phyloP scores from a whole-genome alignment of 2,888 invertebrate species.

The Tanytarsus gracilentus region DNA sequence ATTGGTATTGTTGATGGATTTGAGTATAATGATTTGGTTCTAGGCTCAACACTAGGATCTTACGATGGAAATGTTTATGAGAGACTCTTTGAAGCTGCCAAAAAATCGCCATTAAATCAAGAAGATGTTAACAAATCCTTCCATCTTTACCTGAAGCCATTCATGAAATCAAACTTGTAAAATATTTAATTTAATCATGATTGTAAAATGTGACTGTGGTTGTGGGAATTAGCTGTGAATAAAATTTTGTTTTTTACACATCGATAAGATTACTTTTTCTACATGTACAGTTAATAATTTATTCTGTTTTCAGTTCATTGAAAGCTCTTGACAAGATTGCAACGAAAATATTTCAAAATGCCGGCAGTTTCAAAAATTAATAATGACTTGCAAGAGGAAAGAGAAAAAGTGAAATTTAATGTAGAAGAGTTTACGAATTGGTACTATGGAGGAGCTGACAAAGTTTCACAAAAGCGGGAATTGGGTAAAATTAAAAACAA shows the following conservation, averaged over 20 bases:
- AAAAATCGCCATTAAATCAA: constrained; percentile 72
- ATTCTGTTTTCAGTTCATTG: too few species aligned
- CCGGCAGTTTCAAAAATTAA: constrained; percentile 45
- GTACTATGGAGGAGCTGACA: constrained; percentile 66
- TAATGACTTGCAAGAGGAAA: constrained; percentile 61
- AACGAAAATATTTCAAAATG: constrained; percentile 63
- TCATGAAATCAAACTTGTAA: constrained; percentile 48
- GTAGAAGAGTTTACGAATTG: constrained; percentile 65
- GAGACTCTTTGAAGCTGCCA: constrained; percentile 66
- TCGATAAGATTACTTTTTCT: too few species aligned
- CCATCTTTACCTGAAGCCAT: constrained; percentile 65
- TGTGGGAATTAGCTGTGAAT: too few species aligned
- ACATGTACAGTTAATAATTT: too few species aligned
- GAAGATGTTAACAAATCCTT: constrained; percentile 70
- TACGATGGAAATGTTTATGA: constrained; percentile 81
- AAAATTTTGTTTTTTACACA: too few species aligned
- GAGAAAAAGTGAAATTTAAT: constrained; percentile 65
- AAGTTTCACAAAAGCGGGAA: constrained; percentile 57
- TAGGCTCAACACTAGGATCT: constrained; percentile 66
- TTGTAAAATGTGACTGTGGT: too few species aligned
- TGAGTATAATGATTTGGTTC: constrained; percentile 68
- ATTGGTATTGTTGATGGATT: constrained; percentile 88
- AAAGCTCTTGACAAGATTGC: too few species aligned
- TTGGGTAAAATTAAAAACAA: background rate
- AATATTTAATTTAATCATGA: constrained; percentile 17